Conservation (phyloP, 2,888 invertebrate genomes). For the Mycalesis mineus region DNA sequence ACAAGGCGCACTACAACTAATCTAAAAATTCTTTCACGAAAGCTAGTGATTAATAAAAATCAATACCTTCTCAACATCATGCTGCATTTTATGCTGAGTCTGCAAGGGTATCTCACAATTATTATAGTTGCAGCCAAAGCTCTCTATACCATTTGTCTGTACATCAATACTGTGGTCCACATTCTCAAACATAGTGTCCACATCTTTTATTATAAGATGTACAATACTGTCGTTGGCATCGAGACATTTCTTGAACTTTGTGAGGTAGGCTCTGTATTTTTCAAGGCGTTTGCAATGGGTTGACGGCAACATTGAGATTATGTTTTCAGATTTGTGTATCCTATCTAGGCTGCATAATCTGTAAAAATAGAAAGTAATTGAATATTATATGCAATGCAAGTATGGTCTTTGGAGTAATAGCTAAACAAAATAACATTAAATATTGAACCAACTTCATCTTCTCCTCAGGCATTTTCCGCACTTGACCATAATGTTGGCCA, state of each 20-base stretch:
- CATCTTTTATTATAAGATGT: conserved; percentile 86
- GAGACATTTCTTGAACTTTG: conserved; percentile 86
- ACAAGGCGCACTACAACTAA: no score
- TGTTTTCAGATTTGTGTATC: conserved; percentile 86
- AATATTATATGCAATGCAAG: neutral
- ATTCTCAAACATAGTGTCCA: conserved; percentile 91
- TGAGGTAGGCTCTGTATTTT: conserved; percentile 86
- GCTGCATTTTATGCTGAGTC: conserved; percentile 70
- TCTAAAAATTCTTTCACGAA: no score
- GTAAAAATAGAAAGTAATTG: neutral
- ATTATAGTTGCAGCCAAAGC: conserved; percentile 64
- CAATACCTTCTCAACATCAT: conserved; percentile 69
- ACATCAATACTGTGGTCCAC: conserved; percentile 61
- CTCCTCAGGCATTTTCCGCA: no score
- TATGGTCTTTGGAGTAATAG: no score
- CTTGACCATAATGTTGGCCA: no score
- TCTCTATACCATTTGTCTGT: conserved; percentile 55
- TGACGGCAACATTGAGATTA: conserved; percentile 83
- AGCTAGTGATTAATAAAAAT: no score
- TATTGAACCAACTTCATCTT: no score
- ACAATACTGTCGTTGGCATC: conserved; percentile 83
- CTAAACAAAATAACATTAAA: no score
- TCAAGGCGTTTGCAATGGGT: conserved; percentile 86
- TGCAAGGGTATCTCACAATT: conserved; percentile 58
- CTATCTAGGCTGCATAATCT: conserved; percentile 87